Conservation (phyloP, 2,888 invertebrate species). For the Augochlorella aurata region DNA sequence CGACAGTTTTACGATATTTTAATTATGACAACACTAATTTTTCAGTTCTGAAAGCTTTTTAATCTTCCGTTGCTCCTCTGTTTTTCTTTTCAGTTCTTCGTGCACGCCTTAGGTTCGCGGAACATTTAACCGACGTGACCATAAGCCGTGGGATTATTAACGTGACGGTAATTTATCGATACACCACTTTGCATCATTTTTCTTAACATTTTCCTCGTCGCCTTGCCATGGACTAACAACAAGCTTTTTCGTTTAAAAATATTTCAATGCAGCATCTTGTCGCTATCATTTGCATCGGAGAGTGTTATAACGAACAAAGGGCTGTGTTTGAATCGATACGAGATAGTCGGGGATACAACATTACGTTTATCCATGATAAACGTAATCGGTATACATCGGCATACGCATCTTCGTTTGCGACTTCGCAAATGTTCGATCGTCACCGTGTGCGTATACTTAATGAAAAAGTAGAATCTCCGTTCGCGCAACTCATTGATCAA, state of each 20-base stretch:
- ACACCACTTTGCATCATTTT: not conserved
- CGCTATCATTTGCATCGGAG: not conserved
- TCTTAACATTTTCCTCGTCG: not conserved
- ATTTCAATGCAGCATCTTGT: not conserved
- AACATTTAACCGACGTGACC: not conserved
- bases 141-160: conserved; percentile 17
- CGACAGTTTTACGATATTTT: not conserved
- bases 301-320: not conserved
- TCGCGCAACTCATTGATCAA: not conserved
- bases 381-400: not conserved
- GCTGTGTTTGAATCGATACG: not conserved
- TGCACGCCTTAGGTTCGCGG: not conserved
- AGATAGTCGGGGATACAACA: not conserved
- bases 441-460: not conserved
- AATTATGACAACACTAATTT: not conserved
- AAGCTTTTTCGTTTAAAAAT: not conserved
- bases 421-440: not conserved
- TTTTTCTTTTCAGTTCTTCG: conserved; percentile 37
- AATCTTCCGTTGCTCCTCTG: not conserved
- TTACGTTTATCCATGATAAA: conserved; percentile 23
- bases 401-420: not conserved
- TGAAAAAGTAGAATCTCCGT: not conserved
- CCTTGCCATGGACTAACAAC: not conserved
- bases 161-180: conserved; percentile 31
- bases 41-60: not conserved